These are phyloP conservation scores for Scolopax bukidnonensis DNA, from an alignment of 2,797 vertebrate genomes.

Conservation along the genomic window DNA sequence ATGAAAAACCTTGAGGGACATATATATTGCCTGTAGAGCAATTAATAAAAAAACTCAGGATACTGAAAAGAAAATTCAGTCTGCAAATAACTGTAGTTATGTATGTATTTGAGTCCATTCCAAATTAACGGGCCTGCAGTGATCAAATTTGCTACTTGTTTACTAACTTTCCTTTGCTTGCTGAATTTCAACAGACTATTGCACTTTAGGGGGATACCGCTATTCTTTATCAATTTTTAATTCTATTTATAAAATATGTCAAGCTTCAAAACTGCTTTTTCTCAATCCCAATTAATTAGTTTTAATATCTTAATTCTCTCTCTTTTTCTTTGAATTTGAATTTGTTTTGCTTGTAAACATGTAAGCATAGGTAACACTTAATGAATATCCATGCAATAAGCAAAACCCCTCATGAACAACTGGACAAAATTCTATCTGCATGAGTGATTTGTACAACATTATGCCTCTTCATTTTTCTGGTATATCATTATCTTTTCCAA, in stretches of 20 bases:
- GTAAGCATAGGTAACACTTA: neutral
- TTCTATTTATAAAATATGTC: neutral
- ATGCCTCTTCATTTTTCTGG: neutral
- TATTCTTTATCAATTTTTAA: neutral
- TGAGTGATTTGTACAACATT: neutral
- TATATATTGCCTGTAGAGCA: neutral
- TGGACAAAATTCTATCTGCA: neutral
- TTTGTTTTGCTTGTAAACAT: neutral
- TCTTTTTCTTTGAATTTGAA: neutral
- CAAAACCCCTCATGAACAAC: neutral
- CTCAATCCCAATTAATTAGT: neutral
- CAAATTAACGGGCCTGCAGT: constrained; percentile 12
- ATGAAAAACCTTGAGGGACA: constrained; percentile 1
- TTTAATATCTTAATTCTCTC: neutral
- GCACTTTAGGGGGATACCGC: neutral
- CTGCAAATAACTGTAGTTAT: neutral
- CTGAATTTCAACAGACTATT: neutral
- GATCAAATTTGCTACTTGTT: constrained; percentile 4
- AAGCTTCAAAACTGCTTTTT: neutral
- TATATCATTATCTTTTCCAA: neutral
- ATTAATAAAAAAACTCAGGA: constrained; percentile 49
- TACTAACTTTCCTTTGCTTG: neutral
- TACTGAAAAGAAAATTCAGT: constrained; percentile 25
- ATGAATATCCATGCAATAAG: neutral
- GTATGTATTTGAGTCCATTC: neutral